Conservation (phyloP, 2,113 vertebrate species). For the Catharus bicknelli region DNA sequence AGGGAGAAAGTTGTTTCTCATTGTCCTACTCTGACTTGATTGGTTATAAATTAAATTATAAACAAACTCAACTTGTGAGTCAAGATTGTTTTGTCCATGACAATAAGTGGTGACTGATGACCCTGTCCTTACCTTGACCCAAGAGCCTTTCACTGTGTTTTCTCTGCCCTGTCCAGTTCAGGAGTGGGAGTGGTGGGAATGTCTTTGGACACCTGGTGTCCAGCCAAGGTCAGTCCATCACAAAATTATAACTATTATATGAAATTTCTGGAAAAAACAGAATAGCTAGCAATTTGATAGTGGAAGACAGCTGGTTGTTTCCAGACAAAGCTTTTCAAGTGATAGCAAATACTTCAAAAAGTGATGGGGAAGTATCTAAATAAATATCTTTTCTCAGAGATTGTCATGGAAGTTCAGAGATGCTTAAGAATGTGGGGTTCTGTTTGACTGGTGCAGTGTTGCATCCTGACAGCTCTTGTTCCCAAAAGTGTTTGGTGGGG, state of each 20-base stretch:
- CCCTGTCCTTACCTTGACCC: neutral
- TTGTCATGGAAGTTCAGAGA: neutral
- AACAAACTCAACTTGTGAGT: fast-evolving
- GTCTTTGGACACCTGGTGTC: neutral
- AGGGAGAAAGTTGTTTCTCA: neutral
- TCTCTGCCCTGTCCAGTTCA: neutral
- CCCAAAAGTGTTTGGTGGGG: neutral
- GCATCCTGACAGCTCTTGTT: neutral
- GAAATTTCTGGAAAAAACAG: neutral
- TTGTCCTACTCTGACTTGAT: neutral
- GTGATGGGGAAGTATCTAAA: neutral
- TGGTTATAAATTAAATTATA: neutral
- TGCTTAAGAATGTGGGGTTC: neutral
- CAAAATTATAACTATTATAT: neutral
- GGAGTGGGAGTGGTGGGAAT: neutral
- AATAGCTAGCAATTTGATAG: neutral
- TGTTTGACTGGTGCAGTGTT: neutral
- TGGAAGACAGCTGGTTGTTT: neutral
- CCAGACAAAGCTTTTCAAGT: neutral
- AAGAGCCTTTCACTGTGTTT: neutral
- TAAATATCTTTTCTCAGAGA: neutral
- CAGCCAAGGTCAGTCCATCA: neutral
- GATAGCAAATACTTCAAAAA: neutral
- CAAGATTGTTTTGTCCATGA: neutral
- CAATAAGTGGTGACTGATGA: neutral